Conservation (phyloP, 2,888 invertebrate species). For the Diarsia rubi region DNA sequence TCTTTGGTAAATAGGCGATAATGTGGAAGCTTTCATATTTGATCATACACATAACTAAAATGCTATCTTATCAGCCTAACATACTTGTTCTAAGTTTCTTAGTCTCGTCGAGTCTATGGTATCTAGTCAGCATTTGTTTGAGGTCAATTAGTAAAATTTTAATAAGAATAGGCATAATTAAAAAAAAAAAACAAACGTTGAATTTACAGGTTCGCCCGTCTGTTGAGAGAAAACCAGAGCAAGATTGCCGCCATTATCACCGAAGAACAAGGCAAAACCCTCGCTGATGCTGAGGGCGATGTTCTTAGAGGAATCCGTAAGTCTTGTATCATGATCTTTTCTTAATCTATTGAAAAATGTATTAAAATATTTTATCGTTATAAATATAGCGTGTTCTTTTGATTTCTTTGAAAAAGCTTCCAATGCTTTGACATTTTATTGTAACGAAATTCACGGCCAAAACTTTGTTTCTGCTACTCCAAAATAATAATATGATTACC, state of each 20-base stretch:
- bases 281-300: slow-evolving; percentile 99
- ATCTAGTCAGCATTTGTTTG: neutral
- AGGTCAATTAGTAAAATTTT: neutral
- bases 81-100: neutral
- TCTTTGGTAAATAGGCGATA: neutral
- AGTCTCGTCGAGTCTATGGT: neutral
- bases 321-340: slow-evolving; percentile 81
- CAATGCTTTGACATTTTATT: neutral
- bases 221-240: slow-evolving; percentile 96
- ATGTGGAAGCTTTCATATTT: neutral
- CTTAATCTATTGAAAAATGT: no score
- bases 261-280: slow-evolving; percentile 98
- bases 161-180: neutral
- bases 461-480: neutral
- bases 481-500: no score
- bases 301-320: slow-evolving; percentile 98
- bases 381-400: no score
- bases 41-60: neutral
- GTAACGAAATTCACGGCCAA: neutral
- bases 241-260: slow-evolving; percentile 98
- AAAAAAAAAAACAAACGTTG: neutral
- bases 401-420: neutral
- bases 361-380: no score
- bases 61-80: neutral
- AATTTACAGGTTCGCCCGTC: slow-evolving; percentile 92